A percentile compares a stretch with the other conserved stretches of the same genome.
These are phyloP conservation scores for Trididemnum miniatum DNA, from an alignment of 23 tunicate species.

Conservation along the genomic window DNA sequence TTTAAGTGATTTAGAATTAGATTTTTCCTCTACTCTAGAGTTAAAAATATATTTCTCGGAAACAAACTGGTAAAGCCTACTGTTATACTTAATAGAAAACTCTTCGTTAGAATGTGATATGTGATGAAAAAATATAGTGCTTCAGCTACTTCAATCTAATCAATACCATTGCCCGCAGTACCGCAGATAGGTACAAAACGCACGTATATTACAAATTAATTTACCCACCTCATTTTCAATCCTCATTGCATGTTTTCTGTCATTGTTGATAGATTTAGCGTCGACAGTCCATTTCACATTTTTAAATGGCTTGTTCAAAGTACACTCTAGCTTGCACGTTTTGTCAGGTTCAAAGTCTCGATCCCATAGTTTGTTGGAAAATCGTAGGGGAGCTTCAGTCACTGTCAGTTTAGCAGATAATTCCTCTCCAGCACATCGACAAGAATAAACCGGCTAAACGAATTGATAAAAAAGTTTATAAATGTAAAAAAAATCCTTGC, in stretches of 20 bases:
- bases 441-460: constrained; percentile 64
- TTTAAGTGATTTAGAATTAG: no score
- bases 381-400: constrained; percentile 79
- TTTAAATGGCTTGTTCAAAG: constrained; percentile 57
- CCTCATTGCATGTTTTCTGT: constrained; percentile 57
- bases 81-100: neutral
- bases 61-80: no score
- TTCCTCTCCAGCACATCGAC: constrained; percentile 64
- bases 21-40: no score
- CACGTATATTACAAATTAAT: no score
- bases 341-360: constrained; percentile 71
- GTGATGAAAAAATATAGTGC: no score
- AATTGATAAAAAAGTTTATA: no score
- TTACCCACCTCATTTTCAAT: constrained; percentile 44
- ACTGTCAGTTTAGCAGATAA: constrained; percentile 47
- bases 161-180: no score
- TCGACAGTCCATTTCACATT: constrained; percentile 81
- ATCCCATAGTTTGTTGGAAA: constrained; percentile 57
- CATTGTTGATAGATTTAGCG: constrained; percentile 56
- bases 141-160: no score
- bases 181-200: no score
- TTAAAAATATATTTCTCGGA: no score
- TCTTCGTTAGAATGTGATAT: neutral
- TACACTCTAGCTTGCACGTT: constrained; percentile 56
- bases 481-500: no score